phyloP scores from a whole-genome alignment of 1,140 invertebrate species.

The Drepana arcuata region DNA sequence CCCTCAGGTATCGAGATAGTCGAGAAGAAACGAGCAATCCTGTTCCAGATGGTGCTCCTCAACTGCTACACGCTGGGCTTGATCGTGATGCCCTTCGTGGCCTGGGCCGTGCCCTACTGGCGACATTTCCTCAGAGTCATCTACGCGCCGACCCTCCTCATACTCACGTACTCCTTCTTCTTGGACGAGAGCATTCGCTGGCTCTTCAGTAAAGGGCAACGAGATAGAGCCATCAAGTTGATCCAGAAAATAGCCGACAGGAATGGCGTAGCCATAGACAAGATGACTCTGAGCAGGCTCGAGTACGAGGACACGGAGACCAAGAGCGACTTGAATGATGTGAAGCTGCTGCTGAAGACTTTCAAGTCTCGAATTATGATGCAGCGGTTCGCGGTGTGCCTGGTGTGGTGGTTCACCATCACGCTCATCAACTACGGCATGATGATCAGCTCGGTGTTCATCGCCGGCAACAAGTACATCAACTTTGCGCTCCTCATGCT shows the following conservation, averaged over 20 bases:
- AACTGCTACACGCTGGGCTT: slow-evolving; percentile 52
- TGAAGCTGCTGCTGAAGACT: slow-evolving; percentile 40
- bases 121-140: slow-evolving; percentile 48
- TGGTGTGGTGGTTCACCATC: slow-evolving; percentile 82
- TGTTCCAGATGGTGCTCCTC: slow-evolving; percentile 53
- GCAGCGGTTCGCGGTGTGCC: slow-evolving; percentile 72
- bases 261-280: slow-evolving; percentile 39
- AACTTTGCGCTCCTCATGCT: slow-evolving; percentile 79
- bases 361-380: slow-evolving; percentile 53
- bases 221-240: slow-evolving; percentile 29
- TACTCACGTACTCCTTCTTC: slow-evolving; percentile 49
- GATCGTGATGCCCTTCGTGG: slow-evolving; percentile 51
- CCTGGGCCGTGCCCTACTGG: slow-evolving; percentile 57
- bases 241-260: slow-evolving; percentile 49
- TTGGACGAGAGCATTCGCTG: slow-evolving; percentile 72
- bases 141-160: slow-evolving; percentile 51
- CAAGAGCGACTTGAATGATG: slow-evolving; percentile 22
- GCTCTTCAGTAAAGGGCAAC: slow-evolving; percentile 77
- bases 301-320: slow-evolving; percentile 36
- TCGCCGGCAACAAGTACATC: slow-evolving; percentile 79
- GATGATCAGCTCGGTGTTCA: slow-evolving; percentile 83
- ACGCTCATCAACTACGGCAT: slow-evolving; percentile 88
- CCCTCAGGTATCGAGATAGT: slow-evolving; percentile 59
- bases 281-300: slow-evolving; percentile 28
- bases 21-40: slow-evolving; percentile 42